Conservation (phyloP, 2,888 invertebrate species). For the Megaustenia siamemsis region DNA sequence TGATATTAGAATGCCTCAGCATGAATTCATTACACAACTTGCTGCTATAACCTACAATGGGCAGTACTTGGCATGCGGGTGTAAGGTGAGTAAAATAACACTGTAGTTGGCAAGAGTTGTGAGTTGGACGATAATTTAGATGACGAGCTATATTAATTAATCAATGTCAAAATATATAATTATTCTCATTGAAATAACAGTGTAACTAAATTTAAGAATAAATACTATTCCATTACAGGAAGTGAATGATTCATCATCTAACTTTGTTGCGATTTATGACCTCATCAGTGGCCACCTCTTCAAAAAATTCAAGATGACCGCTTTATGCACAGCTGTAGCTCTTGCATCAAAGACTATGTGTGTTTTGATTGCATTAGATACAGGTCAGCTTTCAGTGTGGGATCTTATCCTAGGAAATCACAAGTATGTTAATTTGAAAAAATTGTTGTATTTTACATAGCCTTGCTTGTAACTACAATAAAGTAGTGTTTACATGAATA, state of each 20-base stretch:
- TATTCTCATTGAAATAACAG: too few relatives aligned
- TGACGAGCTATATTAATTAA: too few relatives aligned
- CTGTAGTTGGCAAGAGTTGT: not conserved
- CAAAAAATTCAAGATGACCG: constrained; percentile 94
- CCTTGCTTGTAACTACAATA: too few relatives aligned
- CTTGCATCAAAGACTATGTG: constrained; percentile 91
- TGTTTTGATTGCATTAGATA: constrained; percentile 90
- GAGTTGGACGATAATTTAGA: too few relatives aligned
- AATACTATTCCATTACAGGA: constrained; percentile 58
- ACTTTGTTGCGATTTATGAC: constrained; percentile 94
- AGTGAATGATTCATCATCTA: constrained; percentile 80
- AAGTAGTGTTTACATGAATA: too few relatives aligned
- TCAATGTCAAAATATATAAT: too few relatives aligned
- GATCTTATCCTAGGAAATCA: constrained; percentile 88
- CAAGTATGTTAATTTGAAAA: constrained; percentile 65
- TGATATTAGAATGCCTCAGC: constrained; percentile 92
- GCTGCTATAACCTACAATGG: constrained; percentile 93
- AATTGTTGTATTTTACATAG: not conserved
- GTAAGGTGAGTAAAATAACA: constrained; percentile 78
- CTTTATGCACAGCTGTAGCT: constrained; percentile 90
- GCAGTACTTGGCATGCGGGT: constrained; percentile 83
- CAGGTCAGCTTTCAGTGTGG: constrained; percentile 91
- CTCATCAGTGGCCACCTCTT: constrained; percentile 92
- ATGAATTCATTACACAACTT: constrained; percentile 91
- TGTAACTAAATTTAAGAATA: not conserved